phyloP scores from a whole-genome alignment of 2,888 invertebrate genomes.

The Metopia argyrocephala region DNA sequence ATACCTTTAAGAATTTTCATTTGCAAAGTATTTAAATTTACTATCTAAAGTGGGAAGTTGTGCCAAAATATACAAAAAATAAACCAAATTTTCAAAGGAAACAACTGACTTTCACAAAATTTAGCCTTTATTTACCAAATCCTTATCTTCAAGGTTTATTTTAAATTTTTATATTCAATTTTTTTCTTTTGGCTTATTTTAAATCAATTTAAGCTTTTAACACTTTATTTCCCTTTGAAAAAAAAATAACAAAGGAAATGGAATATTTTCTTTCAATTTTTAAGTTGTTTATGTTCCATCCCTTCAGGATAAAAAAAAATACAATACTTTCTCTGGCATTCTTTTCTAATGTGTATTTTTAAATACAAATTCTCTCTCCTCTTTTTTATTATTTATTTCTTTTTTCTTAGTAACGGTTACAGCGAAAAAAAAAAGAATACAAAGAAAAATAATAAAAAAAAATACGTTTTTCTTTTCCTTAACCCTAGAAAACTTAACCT shows the following conservation, averaged over 20 bases:
- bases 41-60: no score
- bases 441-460: no score
- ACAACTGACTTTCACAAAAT: neutral
- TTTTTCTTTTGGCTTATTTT: conserved; percentile 12
- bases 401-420: neutral
- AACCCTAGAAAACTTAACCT: neutral
- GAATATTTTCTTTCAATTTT: neutral
- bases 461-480: neutral
- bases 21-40: no score
- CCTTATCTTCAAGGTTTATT: conserved; percentile 10
- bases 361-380: conserved; percentile 3
- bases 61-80: no score
- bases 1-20: no score
- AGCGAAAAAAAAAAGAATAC: neutral
- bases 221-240: conserved; percentile 4
- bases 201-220: conserved; percentile 25
- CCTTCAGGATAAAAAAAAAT: neutral
- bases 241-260: no score
- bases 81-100: no score
- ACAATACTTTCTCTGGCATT: neutral
- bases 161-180: conserved; percentile 21
- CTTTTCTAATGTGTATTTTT: conserved; percentile 22
- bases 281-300: neutral
- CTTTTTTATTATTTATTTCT: neutral
- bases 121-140: neutral